These are phyloP conservation scores for Sebastes vulpes DNA, from an alignment of 2,797 vertebrate species.

Conservation along the genomic window DNA sequence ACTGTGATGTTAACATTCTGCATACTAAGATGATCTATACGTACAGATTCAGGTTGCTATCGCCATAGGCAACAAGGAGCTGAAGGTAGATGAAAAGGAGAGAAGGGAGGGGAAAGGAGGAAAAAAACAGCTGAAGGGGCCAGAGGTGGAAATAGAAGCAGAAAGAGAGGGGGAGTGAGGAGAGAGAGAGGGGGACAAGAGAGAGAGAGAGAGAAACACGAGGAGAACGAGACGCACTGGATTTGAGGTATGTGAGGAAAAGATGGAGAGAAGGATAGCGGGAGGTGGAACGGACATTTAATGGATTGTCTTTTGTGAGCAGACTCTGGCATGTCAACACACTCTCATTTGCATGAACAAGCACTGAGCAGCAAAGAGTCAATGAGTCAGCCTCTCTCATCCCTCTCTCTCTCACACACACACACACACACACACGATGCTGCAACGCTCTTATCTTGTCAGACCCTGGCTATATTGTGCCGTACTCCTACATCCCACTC, in stretches of 20 bases:
- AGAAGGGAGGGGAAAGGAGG: background rate
- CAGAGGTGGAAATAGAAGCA: slow-evolving; percentile 31
- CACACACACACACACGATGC: slow-evolving; percentile 4
- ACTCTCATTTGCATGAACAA: slow-evolving; percentile 76
- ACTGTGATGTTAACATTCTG: background rate
- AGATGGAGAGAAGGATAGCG: slow-evolving; percentile 25
- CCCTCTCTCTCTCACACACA: background rate
- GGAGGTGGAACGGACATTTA: slow-evolving; percentile 52
- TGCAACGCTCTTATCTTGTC: slow-evolving; percentile 38
- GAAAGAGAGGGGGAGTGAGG: background rate
- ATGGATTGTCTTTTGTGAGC: slow-evolving; percentile 67
- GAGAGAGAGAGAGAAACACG: background rate
- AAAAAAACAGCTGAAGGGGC: slow-evolving; percentile 6
- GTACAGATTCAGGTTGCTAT: slow-evolving; percentile 18
- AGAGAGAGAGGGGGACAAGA: background rate
- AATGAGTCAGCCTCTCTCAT: slow-evolving; percentile 68
- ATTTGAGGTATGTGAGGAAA: slow-evolving; percentile 15
- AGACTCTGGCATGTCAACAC: slow-evolving; percentile 72
- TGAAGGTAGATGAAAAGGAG: slow-evolving; percentile 13
- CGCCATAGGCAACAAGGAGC: slow-evolving; percentile 23
- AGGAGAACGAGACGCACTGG: background rate
- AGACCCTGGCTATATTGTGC: slow-evolving; percentile 28
- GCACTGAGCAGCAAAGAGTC: slow-evolving; percentile 67
- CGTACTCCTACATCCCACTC: slow-evolving; percentile 27
- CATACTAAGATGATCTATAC: background rate